Evolutionary conservation across 1,140 invertebrate genomes (phyloP).

Genomic region (Drosophila mojavensis): DNA sequence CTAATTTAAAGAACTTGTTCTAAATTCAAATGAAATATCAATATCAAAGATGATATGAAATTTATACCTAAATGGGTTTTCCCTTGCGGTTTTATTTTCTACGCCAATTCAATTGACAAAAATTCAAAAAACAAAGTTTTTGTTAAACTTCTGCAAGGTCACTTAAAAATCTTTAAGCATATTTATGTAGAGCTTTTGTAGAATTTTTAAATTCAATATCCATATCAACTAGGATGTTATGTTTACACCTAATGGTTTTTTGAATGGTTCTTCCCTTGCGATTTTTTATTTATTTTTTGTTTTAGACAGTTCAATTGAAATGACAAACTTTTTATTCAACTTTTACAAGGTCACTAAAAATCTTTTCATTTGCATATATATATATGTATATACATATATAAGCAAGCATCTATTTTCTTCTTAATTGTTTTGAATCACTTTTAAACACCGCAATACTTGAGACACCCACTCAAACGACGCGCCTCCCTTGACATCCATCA

Average conservation of each 20-base stretch:
- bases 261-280: conserved; percentile 12
- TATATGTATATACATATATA: background rate
- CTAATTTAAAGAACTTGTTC: conserved; percentile 8
- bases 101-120: conserved; percentile 5
- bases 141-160: conserved; percentile 37
- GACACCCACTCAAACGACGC: conserved; percentile 29
- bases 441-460: conserved; percentile 28
- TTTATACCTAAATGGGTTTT: conserved; percentile 10
- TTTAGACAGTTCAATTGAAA: conserved; percentile 12
- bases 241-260: background rate
- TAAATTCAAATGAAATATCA: conserved; percentile 14
- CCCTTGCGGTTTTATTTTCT: background rate
- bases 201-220: background rate
- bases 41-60: conserved; percentile 30
- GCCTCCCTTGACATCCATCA: conserved; percentile 19
- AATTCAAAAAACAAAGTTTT: conserved; percentile 22
- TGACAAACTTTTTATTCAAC: conserved; percentile 22
- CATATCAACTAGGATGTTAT: conserved; percentile 31
- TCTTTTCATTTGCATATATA: conserved; percentile 35
- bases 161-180: conserved; percentile 29
- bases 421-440: conserved; percentile 67
- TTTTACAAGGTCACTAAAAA: conserved; percentile 44
- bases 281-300: conserved; percentile 1
- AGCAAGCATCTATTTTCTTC: conserved; percentile 26
- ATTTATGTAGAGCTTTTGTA: too few species aligned